Percentiles rank a stretch among this genome's conserved stretches.
phyloP scores from a whole-genome alignment of 2,888 invertebrate genomes.

The Melieria picta region DNA sequence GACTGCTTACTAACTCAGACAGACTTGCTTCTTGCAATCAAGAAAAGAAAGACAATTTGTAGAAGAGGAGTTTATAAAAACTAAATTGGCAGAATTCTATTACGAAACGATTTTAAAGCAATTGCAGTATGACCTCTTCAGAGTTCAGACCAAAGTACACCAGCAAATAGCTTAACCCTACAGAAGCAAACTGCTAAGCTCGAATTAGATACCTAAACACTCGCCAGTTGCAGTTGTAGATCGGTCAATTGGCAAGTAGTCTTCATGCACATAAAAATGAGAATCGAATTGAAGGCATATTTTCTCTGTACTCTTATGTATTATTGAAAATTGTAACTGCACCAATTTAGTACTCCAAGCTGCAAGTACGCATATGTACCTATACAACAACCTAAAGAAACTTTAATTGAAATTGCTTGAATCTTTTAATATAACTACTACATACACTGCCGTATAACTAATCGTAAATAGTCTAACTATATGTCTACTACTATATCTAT shows the following conservation, averaged over 20 bases:
- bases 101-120: no score
- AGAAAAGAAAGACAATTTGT: no score
- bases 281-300: background rate
- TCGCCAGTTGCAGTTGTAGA: no score
- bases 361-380: slow-evolving; percentile 47
- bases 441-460: slow-evolving; percentile 42
- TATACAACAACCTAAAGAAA: slow-evolving; percentile 42
- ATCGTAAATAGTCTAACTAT: slow-evolving; percentile 47
- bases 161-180: no score
- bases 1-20: no score
- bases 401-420: slow-evolving; percentile 42
- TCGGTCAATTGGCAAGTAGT: slow-evolving; percentile 12
- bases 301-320: slow-evolving; percentile 2
- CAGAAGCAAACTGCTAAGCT: no score
- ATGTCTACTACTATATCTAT: slow-evolving; percentile 53
- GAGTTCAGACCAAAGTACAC: no score
- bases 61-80: no score
- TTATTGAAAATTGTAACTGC: slow-evolving; percentile 48
- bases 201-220: no score
- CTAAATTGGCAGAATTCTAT: no score
- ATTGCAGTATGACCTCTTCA: no score
- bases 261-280: background rate
- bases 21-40: no score
- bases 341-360: slow-evolving; percentile 52
- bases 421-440: slow-evolving; percentile 24